Evolutionary conservation across 1,140 invertebrate genomes (phyloP).

Genomic region (Ceratina calcarata): DNA sequence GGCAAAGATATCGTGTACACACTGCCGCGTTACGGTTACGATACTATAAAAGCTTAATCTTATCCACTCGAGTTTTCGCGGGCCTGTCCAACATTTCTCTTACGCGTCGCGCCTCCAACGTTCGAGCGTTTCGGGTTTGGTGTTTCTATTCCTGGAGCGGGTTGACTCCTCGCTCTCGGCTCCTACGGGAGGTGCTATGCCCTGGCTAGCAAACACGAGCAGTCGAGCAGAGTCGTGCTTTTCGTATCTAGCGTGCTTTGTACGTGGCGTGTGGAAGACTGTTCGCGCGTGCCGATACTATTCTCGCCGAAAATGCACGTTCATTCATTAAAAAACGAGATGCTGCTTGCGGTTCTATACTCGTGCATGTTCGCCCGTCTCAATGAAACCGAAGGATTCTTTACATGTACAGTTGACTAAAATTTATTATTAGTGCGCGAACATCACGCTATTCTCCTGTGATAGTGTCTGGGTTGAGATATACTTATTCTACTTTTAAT

Average conservation of each 20-base stretch:
- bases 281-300: constrained; percentile 36
- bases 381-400: neutral
- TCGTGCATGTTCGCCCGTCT: neutral
- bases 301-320: neutral
- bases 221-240: constrained; percentile 54
- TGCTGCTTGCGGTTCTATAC: neutral
- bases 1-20: no score
- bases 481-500: no score
- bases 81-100: constrained; percentile 11
- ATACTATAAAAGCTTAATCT: neutral
- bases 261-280: constrained; percentile 56
- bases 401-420: no score
- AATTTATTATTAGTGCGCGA: no score
- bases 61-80: constrained; percentile 13
- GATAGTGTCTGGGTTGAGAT: no score
- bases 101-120: constrained; percentile 48
- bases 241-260: constrained; percentile 66
- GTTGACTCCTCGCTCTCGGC: constrained; percentile 74
- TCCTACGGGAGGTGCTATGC: constrained; percentile 63
- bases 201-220: constrained; percentile 54
- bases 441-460: no score
- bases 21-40: no score
- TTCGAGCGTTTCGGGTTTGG: constrained; percentile 68
- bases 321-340: neutral
- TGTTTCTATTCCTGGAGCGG: constrained; percentile 79